Conservation (phyloP, 2,888 invertebrate genomes). For the Taphrorychus bicolor region DNA sequence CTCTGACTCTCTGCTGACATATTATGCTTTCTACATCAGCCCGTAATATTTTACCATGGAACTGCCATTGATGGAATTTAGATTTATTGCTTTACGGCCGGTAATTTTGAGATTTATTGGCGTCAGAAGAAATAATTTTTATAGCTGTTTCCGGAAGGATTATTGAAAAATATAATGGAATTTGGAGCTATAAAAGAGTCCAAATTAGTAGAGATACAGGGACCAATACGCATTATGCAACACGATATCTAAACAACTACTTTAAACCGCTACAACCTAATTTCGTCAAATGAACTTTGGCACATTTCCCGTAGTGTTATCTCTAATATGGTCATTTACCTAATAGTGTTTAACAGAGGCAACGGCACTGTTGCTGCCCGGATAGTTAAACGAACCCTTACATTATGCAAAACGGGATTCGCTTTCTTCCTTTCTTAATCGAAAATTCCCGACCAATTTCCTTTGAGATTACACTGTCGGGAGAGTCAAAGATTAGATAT, state of each 20-base stretch:
- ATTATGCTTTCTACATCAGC: neutral
- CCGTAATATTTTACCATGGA: neutral
- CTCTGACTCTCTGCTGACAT: neutral
- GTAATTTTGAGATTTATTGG: neutral
- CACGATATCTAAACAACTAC: neutral
- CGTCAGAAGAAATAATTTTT: too few species aligned
- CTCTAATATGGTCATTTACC: slow-evolving; percentile 6
- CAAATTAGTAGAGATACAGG: too few species aligned
- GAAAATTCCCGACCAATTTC: slow-evolving; percentile 21
- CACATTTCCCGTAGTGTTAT: slow-evolving; percentile 10
- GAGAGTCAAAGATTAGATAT: slow-evolving; percentile 11
- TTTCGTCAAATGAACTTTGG: slow-evolving; percentile 7
- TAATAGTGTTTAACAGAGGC: slow-evolving; percentile 16
- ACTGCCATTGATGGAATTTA: neutral
- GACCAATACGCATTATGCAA: too few species aligned
- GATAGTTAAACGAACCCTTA: slow-evolving; percentile 10
- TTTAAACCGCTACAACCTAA: neutral
- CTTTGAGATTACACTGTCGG: slow-evolving; percentile 8
- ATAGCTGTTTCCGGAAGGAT: too few species aligned
- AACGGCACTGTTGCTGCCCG: slow-evolving; percentile 12
- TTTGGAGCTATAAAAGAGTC: too few species aligned
- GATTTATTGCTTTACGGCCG: neutral
- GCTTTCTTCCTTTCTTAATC: slow-evolving; percentile 13
- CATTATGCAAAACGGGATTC: slow-evolving; percentile 22
- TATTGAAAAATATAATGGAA: too few species aligned